Percentiles rank a stretch among this genome's conserved stretches.
Conservation (phyloP, 2,888 invertebrate genomes). For the Ectemnius continuus region DNA sequence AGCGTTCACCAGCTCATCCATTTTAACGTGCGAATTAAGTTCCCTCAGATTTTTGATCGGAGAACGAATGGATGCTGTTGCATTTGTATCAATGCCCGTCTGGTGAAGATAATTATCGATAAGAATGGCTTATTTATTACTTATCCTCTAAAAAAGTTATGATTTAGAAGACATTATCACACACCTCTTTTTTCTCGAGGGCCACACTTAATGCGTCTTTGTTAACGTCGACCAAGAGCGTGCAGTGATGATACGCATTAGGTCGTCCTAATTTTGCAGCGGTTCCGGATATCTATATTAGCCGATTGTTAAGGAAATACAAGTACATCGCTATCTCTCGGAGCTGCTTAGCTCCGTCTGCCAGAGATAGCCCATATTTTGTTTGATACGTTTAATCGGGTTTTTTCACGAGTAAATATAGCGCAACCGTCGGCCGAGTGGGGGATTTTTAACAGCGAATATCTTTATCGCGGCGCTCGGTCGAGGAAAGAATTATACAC, state of each 20-base stretch:
- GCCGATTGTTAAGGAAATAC: constrained; percentile 42
- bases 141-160: too few relatives aligned
- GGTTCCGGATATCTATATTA: constrained; percentile 92
- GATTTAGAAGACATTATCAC: neutral
- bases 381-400: neutral
- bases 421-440: too few relatives aligned
- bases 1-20: constrained; percentile 86
- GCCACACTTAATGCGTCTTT: constrained; percentile 86
- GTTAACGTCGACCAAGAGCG: constrained; percentile 92
- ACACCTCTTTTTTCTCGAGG: constrained; percentile 87
- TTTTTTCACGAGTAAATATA: too few relatives aligned
- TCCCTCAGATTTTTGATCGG: constrained; percentile 91
- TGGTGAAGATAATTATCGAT: constrained; percentile 75
- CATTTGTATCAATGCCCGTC: constrained; percentile 89
- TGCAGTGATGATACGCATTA: constrained; percentile 98
- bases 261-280: constrained; percentile 94
- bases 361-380: constrained; percentile 31
- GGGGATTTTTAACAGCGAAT: neutral
- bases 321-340: neutral
- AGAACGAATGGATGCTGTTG: constrained; percentile 90
- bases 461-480: neutral
- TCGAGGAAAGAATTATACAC: neutral
- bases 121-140: neutral
- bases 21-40: constrained; percentile 84
- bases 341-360: constrained; percentile 2